phyloP scores from a whole-genome alignment of 2,888 invertebrate genomes.

The Andrena dorsata region DNA sequence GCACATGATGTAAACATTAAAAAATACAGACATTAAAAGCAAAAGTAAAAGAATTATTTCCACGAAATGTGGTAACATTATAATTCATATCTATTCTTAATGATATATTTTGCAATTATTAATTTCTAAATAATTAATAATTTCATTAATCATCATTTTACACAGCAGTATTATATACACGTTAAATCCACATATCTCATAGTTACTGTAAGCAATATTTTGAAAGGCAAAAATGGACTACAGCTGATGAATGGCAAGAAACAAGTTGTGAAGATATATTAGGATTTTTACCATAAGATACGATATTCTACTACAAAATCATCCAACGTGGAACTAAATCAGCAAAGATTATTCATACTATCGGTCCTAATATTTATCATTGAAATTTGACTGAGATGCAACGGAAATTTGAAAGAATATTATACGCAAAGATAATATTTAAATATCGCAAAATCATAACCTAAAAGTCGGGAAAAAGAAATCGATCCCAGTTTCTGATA shows the following conservation, averaged over 20 bases:
- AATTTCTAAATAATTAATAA: constrained; percentile 7
- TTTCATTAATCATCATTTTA: constrained; percentile 5
- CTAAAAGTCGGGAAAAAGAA: constrained; percentile 60
- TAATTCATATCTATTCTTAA: not conserved
- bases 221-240: constrained; percentile 7
- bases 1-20: not conserved
- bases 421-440: constrained; percentile 29
- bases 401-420: constrained; percentile 6
- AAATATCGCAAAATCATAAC: constrained; percentile 62
- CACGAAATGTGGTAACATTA: not conserved
- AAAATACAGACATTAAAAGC: not conserved
- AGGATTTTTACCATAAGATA: constrained; percentile 26
- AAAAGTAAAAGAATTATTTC: not conserved
- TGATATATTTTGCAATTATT: not conserved
- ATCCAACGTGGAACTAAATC: not conserved
- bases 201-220: not conserved
- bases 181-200: not conserved
- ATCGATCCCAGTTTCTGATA: constrained; percentile 25
- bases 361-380: not conserved
- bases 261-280: constrained; percentile 15
- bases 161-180: not conserved
- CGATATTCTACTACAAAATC: not conserved
- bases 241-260: constrained; percentile 14
- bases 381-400: not conserved
- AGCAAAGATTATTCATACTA: not conserved